A percentile compares a stretch with the other conserved stretches of the same genome.
phyloP scores from a whole-genome alignment of 2,888 invertebrate genomes.

The Torymus aiolomorphi region DNA sequence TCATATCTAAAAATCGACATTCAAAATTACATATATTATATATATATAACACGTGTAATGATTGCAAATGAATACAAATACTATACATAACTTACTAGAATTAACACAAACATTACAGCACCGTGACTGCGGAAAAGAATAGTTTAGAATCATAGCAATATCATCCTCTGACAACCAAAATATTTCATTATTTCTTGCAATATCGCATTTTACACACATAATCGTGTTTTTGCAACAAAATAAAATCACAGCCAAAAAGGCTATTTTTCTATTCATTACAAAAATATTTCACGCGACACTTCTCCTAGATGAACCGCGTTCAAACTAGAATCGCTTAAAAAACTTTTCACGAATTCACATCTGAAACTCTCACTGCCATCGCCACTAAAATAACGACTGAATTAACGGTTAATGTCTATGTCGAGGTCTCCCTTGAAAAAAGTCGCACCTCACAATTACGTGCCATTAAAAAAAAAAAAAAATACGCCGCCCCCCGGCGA shows the following conservation, averaged over 20 bases:
- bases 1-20: constrained; percentile 8
- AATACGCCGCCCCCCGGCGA: no score
- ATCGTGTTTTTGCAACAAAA: background rate
- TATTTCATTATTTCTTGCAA: background rate
- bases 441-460: background rate
- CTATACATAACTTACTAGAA: constrained; percentile 6
- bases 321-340: no score
- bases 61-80: no score
- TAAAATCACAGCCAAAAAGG: background rate
- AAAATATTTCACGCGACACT: background rate
- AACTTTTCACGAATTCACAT: no score
- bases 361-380: no score
- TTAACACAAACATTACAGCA: constrained; percentile 30
- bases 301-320: no score
- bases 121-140: constrained; percentile 32
- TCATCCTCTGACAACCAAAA: constrained; percentile 14
- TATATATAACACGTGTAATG: no score
- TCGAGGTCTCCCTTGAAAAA: no score
- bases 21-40: no score
- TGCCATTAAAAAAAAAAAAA: constrained; percentile 10
- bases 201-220: background rate
- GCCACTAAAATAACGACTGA: no score
- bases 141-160: background rate
- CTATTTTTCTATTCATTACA: background rate
- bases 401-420: no score